Conservation (phyloP, 1,140 invertebrate species). For the Aphis gossypii region DNA sequence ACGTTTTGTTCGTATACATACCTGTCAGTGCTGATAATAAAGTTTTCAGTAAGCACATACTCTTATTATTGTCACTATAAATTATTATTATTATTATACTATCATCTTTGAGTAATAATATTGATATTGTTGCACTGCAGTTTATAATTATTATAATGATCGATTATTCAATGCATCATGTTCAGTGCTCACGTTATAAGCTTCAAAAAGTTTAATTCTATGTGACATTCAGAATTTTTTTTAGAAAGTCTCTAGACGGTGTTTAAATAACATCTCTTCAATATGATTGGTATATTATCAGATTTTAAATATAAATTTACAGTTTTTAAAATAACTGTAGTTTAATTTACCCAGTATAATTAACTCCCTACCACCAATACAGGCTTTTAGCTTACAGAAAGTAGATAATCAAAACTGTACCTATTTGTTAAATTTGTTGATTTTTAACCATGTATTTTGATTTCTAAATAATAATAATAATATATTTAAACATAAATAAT, state of each 20-base stretch:
- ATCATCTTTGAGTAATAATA: not conserved
- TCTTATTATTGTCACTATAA: not conserved
- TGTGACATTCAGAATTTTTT: not conserved
- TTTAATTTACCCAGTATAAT: not conserved
- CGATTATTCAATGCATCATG: not conserved
- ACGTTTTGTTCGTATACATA: not conserved
- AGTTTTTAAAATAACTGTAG: not conserved
- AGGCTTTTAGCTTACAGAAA: too few relatives aligned
- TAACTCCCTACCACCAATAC: too few relatives aligned
- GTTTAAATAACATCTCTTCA: not conserved
- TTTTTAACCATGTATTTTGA: too few relatives aligned
- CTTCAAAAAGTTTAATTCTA: not conserved
- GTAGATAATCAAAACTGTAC: too few relatives aligned
- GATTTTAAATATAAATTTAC: not conserved
- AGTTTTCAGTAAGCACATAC: constrained; percentile 19
- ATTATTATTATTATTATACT: not conserved
- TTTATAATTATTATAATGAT: not conserved
- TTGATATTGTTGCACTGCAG: not conserved
- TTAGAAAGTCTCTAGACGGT: not conserved
- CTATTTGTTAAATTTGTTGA: too few relatives aligned
- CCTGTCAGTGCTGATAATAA: constrained; percentile 45
- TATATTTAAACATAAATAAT: not conserved
- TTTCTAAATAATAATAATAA: too few relatives aligned
- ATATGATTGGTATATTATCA: not conserved
- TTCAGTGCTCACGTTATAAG: not conserved